These are phyloP conservation scores for Poecilia gillii DNA, from an alignment of 2,797 vertebrate genomes.

Conservation along the genomic window DNA sequence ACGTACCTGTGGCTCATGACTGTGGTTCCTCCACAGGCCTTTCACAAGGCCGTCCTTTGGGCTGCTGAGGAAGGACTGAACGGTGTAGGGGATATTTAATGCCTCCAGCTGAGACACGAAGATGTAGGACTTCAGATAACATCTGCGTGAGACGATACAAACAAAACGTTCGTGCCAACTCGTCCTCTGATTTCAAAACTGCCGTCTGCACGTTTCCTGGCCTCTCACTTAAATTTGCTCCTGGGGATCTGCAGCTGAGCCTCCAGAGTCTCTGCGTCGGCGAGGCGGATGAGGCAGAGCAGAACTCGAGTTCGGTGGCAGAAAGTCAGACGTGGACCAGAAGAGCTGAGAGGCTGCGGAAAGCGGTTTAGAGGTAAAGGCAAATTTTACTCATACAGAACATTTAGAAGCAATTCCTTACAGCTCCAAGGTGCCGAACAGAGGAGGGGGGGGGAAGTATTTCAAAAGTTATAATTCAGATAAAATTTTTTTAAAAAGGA, in stretches of 20 bases:
- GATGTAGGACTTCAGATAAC: conserved; percentile 89
- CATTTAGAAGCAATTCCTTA: not conserved
- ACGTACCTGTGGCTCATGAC: conserved; percentile 88
- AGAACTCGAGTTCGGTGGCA: conserved; percentile 89
- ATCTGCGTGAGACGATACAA: conserved; percentile 70
- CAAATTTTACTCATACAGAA: not conserved
- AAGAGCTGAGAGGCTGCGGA: conserved; percentile 82
- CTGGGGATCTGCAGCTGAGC: conserved; percentile 85
- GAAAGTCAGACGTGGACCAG: conserved; percentile 85
- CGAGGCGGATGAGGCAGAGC: conserved; percentile 88
- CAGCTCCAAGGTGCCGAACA: not conserved
- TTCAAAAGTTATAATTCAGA: not conserved
- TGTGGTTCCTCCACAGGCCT: conserved; percentile 98
- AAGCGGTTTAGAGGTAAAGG: not conserved
- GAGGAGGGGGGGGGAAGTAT: not conserved
- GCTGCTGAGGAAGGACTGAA: conserved; percentile 90
- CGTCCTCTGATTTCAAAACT: not conserved
- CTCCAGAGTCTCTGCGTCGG: conserved; percentile 85
- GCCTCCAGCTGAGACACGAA: conserved; percentile 92
- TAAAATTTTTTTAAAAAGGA: too few species aligned
- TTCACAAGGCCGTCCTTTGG: conserved; percentile 97
- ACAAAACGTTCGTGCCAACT: conserved; percentile 6
- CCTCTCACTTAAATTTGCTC: conserved; percentile 86
- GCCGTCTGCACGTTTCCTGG: not conserved
- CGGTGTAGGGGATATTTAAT: conserved; percentile 92